phyloP scores from a whole-genome alignment of 2,113 vertebrate species.

The Ia io region DNA sequence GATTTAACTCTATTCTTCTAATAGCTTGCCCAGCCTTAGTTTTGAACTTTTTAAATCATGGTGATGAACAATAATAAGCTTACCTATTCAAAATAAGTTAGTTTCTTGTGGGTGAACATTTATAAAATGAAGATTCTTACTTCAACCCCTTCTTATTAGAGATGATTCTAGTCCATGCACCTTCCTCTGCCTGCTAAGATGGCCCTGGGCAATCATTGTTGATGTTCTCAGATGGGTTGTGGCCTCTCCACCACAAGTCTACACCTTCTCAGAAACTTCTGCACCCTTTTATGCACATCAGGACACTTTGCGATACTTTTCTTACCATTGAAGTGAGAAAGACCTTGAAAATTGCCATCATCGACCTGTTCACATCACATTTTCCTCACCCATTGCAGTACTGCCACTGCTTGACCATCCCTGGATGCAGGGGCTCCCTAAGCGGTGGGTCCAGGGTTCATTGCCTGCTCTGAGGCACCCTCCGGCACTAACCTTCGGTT shows the following conservation, averaged over 20 bases:
- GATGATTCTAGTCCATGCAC: not conserved
- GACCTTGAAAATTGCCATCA: not conserved
- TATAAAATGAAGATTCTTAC: not conserved
- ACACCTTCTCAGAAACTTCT: not conserved
- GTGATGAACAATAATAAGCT: not conserved
- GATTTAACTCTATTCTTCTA: not conserved
- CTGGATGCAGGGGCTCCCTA: not conserved
- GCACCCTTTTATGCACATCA: too few species aligned
- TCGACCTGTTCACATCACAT: not conserved
- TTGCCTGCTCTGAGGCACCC: rapidly evolving
- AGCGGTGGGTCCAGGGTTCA: not conserved
- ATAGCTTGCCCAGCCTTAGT: not conserved
- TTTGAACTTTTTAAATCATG: not conserved
- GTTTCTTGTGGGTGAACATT: not conserved
- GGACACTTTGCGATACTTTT: not conserved
- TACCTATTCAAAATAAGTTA: not conserved
- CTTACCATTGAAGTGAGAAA: not conserved
- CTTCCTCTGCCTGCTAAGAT: not conserved
- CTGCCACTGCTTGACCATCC: not conserved
- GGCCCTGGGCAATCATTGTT: not conserved
- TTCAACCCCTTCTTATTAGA: not conserved
- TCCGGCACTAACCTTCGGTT: not conserved
- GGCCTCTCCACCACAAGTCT: not conserved
- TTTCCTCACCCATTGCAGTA: not conserved
- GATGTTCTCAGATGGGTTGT: not conserved